Percentiles rank a stretch among this genome's conserved stretches.
phyloP scores from a whole-genome alignment of 2,797 vertebrate genomes.

The Myotis findleyi region DNA sequence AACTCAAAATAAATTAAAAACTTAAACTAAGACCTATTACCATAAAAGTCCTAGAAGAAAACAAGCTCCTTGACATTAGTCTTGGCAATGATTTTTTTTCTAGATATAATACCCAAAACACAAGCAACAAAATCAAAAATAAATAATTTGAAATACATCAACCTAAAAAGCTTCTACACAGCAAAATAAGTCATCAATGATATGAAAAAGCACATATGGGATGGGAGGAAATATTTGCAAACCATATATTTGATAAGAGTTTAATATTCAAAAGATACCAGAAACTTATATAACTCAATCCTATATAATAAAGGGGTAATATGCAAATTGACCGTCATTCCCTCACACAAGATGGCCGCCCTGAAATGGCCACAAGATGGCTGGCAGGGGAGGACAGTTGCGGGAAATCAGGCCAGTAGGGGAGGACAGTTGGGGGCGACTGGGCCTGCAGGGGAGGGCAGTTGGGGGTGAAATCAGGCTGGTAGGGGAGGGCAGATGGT shows the following conservation, averaged over 20 bases:
- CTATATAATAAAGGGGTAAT: no score
- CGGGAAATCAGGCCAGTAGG: no score
- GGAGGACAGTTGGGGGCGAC: no score
- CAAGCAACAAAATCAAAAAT: not conserved
- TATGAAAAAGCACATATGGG: not conserved
- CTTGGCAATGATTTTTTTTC: not conserved
- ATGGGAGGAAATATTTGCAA: not conserved
- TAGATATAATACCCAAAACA: not conserved
- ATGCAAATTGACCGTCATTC: no score
- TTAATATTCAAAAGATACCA: not conserved
- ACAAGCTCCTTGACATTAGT: not conserved
- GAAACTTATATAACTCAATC: not conserved
- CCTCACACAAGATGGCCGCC: no score
- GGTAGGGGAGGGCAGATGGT: no score
- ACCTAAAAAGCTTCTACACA: not conserved
- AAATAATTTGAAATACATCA: not conserved
- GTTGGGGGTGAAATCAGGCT: no score
- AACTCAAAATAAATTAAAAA: not conserved
- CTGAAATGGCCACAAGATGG: no score
- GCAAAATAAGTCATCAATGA: not conserved
- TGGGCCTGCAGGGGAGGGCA: no score
- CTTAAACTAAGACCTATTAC: not conserved
- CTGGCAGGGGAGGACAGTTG: no score
- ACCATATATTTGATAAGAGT: not conserved
- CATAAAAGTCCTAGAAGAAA: not conserved